Conservation (phyloP, 2,113 vertebrate species). For the Coptodon rendalli region DNA sequence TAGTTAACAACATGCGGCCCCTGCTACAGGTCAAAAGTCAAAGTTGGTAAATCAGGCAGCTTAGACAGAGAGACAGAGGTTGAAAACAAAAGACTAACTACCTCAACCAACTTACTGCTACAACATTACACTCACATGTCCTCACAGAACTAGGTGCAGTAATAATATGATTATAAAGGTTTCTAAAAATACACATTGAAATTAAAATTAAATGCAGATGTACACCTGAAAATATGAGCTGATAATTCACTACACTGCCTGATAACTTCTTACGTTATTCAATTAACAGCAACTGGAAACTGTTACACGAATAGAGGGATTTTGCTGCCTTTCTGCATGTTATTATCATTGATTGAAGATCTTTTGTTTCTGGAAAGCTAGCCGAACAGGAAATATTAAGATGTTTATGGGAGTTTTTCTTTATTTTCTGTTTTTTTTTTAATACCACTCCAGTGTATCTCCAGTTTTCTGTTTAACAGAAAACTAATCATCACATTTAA, state of each 20-base stretch:
- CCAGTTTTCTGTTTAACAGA: neutral
- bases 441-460: neutral
- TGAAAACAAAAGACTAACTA: constrained; percentile 6
- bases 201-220: neutral
- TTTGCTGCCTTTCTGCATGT: neutral
- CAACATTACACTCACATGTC: neutral
- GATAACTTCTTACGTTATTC: neutral
- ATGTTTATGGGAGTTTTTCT: neutral
- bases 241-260: neutral
- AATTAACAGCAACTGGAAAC: neutral
- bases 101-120: neutral
- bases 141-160: neutral
- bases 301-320: neutral
- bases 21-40: constrained; percentile 48
- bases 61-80: constrained; percentile 30
- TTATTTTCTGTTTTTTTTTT: neutral
- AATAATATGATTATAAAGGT: neutral
- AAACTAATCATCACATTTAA: neutral
- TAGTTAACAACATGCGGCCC: constrained; percentile 41
- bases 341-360: neutral
- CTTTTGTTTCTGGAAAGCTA: neutral
- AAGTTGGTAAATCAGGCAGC: constrained; percentile 9
- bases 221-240: neutral
- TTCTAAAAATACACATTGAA: neutral
- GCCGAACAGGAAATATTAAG: neutral